Evolutionary conservation across 2,888 invertebrate species (phyloP).

Genomic region (Leucozona laternaria): DNA sequence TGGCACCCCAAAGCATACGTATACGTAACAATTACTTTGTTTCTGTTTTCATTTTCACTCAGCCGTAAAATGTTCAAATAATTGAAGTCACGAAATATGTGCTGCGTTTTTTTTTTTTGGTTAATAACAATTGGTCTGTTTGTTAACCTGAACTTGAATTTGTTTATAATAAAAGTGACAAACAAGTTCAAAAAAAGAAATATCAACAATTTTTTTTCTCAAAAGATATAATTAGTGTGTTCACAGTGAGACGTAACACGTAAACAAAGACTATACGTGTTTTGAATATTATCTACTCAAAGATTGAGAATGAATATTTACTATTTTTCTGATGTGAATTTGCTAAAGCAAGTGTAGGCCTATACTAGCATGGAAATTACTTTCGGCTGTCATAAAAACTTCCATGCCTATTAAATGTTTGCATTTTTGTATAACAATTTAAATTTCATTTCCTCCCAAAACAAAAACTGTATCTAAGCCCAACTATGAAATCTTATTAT

Average conservation of each 20-base stretch:
- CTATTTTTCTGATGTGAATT: neutral
- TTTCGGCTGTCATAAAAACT: too few relatives aligned
- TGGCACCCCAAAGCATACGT: conserved; percentile 52
- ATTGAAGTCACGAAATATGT: conserved; percentile 31
- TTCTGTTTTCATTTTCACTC: conserved; percentile 42
- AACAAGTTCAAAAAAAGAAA: conserved; percentile 4
- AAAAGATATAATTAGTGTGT: conserved; percentile 39
- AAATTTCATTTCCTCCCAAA: too few relatives aligned
- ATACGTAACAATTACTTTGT: conserved; percentile 59
- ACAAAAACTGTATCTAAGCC: too few relatives aligned
- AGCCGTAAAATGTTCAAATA: conserved; percentile 22
- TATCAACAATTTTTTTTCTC: conserved; percentile 35
- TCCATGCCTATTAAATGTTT: too few relatives aligned
- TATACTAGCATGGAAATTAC: too few relatives aligned
- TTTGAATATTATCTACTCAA: neutral
- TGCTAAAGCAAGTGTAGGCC: too few relatives aligned
- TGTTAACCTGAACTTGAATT: conserved; percentile 30
- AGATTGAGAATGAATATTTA: neutral
- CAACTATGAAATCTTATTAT: too few relatives aligned
- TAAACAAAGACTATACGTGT: neutral
- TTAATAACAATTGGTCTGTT: neutral
- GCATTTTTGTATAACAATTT: too few relatives aligned
- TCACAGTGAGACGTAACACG: conserved; percentile 31
- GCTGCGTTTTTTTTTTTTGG: neutral
- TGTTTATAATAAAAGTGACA: conserved; percentile 1